Evolutionary conservation across 2,888 invertebrate genomes (phyloP), one percentile per base, ranked within the genome.

Genomic region (Drosophila sordidula): DNA sequence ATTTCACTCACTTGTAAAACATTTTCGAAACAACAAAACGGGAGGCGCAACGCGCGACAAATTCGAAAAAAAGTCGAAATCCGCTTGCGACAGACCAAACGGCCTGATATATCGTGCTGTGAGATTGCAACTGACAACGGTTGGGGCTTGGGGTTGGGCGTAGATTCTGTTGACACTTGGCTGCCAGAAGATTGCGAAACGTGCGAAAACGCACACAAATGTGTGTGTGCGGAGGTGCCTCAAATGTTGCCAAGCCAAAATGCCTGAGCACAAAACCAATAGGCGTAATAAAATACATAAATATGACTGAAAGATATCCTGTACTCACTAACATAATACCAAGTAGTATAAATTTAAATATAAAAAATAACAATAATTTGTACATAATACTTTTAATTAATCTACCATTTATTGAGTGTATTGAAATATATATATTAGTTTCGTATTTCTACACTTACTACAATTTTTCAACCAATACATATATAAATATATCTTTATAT

Each of bases 1-100:
- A 79, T 81, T 78, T 89, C 69, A 81, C 74, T 89, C 75, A 81
- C 70, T 87, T 84, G 85, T 80, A 67, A 79, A 89, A 78, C 80
- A 89, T 85, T 78, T 80, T 68, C 70, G 51, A 68, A 52, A 58
- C 47, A 57, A 67, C 66, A 64, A 65, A 67, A 56, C 41, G 34
- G 26, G 42, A 44, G 38, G 36, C 38, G 45, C 46, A 69, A 55
- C 72, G 68, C 41, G 18, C 62, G 62, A 82, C 86, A 85, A 83
- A 80, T 80, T 82, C 39, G 68, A 69, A 69, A 65, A 56, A 70
- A 18, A 18, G 36, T 54, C 64, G 47, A 68, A 87, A 66, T 59
- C 70, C 54, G 59, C 52, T 75, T 77, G 78, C 74, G 47, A 77
- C 78, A 56, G 36, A 42, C 38, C 54, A 38, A 34, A 57, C 14